phyloP scores from a whole-genome alignment of 1,140 invertebrate genomes.

The Lordiphosa collinella region DNA sequence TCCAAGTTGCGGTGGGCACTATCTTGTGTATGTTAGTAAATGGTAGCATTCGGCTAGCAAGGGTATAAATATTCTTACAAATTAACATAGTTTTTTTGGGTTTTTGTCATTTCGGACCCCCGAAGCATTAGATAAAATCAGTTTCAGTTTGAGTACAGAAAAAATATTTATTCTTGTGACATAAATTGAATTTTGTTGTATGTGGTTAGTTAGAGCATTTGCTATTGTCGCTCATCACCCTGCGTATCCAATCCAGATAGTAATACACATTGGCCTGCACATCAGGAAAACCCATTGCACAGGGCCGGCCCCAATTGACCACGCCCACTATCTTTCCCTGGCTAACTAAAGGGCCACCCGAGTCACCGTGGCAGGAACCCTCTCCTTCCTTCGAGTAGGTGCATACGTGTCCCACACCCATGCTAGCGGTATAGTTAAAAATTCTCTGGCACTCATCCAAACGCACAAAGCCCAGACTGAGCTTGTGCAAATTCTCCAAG shows the following conservation, averaged over 20 bases:
- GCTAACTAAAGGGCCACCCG: conserved; percentile 79
- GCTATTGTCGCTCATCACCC: conserved; percentile 44
- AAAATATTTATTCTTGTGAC: too few relatives aligned
- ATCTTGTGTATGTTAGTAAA: too few relatives aligned
- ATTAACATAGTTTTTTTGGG: too few relatives aligned
- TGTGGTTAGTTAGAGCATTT: conserved; percentile 25
- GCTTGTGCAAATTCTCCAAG: conserved; percentile 45
- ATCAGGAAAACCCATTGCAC: conserved; percentile 80
- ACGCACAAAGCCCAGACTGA: conserved; percentile 41
- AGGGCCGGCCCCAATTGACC: conserved; percentile 82
- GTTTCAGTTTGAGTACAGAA: too few relatives aligned
- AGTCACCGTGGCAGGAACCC: conserved; percentile 82
- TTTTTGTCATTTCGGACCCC: too few relatives aligned
- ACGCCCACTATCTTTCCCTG: conserved; percentile 79
- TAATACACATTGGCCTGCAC: conserved; percentile 80
- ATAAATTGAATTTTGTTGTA: too few relatives aligned
- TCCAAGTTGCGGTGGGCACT: too few relatives aligned
- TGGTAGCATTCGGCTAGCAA: too few relatives aligned
- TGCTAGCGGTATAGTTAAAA: conserved; percentile 41
- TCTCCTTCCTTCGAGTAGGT: conserved; percentile 82
- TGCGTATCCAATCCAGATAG: conserved; percentile 63
- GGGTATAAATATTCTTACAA: too few relatives aligned
- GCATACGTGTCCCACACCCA: conserved; percentile 81
- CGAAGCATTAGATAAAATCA: too few relatives aligned
- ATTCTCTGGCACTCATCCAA: conserved; percentile 42